Conservation (phyloP, 1,140 invertebrate genomes). For the Whitmania pigra region DNA sequence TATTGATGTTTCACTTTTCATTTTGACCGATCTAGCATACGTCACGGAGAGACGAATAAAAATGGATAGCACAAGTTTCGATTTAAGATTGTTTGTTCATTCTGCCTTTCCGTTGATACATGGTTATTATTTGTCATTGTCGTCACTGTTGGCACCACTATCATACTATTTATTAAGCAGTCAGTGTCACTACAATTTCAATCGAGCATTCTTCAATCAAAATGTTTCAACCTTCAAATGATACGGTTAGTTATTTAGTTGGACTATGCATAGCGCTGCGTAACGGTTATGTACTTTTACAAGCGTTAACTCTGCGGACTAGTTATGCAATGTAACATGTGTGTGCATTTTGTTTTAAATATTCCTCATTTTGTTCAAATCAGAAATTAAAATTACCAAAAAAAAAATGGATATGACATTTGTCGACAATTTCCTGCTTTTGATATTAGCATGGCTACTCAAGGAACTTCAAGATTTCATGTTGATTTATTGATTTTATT, state of each 20-base stretch:
- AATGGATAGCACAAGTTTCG: background rate
- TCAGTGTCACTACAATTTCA: background rate
- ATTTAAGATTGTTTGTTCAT: background rate
- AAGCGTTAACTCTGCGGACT: too few relatives aligned
- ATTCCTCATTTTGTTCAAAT: too few relatives aligned
- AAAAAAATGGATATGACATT: too few relatives aligned
- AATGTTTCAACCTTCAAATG: background rate
- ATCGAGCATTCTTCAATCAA: background rate
- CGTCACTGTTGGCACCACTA: background rate
- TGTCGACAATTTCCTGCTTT: too few relatives aligned
- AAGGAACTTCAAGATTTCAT: too few relatives aligned
- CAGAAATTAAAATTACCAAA: too few relatives aligned
- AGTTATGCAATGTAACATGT: background rate
- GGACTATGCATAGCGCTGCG: background rate
- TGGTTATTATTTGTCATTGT: background rate
- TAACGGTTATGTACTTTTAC: background rate
- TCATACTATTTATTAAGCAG: too few relatives aligned
- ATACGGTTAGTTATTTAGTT: background rate
- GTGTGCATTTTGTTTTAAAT: too few relatives aligned
- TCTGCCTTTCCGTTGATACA: background rate
- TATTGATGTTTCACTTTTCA: background rate
- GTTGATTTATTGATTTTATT: too few relatives aligned
- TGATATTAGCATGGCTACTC: too few relatives aligned
- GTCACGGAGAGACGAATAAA: too few relatives aligned
- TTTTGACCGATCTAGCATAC: background rate